Conservation (phyloP, 1,140 invertebrate species). For the Sycophila sp. region DNA sequence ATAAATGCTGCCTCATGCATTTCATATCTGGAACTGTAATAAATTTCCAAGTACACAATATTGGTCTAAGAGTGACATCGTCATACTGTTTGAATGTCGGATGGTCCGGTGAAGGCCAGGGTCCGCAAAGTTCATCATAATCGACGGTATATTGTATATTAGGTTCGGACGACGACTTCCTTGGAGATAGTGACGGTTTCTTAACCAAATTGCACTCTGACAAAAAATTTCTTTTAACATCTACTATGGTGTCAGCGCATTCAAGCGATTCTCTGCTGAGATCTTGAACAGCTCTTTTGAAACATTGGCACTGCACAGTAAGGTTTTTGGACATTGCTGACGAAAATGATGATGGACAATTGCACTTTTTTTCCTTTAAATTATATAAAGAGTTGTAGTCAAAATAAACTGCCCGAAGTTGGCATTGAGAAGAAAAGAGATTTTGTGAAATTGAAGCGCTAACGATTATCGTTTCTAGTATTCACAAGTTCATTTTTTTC, state of each 20-base stretch:
- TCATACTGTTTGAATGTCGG: slow-evolving; percentile 36
- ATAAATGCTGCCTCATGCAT: slow-evolving; percentile 44
- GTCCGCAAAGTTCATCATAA: slow-evolving; percentile 50
- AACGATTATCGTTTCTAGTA: slow-evolving; percentile 46
- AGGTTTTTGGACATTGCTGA: slow-evolving; percentile 21
- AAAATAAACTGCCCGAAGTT: slow-evolving; percentile 11
- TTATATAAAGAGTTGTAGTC: slow-evolving; percentile 12
- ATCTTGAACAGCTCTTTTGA: slow-evolving; percentile 28
- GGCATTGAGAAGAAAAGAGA: slow-evolving; percentile 30
- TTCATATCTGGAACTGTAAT: slow-evolving; percentile 44
- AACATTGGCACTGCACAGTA: slow-evolving; percentile 26
- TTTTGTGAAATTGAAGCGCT: slow-evolving; percentile 14
- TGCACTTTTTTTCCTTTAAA: slow-evolving; percentile 35
- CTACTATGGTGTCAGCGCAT: background rate
- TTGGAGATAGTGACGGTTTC: background rate
- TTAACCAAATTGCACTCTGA: slow-evolving; percentile 39
- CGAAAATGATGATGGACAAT: slow-evolving; percentile 26
- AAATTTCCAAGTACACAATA: slow-evolving; percentile 49
- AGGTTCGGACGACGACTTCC: slow-evolving; percentile 39
- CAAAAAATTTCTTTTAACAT: slow-evolving; percentile 33
- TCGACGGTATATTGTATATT: slow-evolving; percentile 43
- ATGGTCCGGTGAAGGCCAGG: slow-evolving; percentile 45
- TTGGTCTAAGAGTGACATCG: slow-evolving; percentile 31
- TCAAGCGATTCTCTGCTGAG: slow-evolving; percentile 23
- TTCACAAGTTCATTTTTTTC: slow-evolving; percentile 58